Evolutionary conservation across 2,888 invertebrate species (phyloP).

Genomic region (Heliconius ismenius): DNA sequence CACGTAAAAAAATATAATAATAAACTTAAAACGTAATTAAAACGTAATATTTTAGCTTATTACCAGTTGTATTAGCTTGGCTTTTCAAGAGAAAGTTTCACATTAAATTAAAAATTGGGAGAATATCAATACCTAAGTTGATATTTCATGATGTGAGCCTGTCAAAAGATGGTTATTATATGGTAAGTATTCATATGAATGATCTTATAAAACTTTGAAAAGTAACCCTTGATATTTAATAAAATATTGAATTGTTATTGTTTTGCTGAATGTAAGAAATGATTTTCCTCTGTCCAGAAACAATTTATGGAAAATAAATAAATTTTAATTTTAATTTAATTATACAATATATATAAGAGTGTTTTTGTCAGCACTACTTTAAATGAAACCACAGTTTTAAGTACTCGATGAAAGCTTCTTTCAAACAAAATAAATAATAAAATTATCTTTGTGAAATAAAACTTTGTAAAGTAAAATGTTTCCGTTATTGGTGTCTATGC

Average conservation of each 20-base stretch:
- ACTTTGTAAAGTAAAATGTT: too few species aligned
- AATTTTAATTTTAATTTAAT: too few species aligned
- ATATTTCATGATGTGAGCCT: constrained; percentile 90
- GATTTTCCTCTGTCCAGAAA: too few species aligned
- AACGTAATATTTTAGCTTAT: constrained; percentile 82
- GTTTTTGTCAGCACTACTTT: too few species aligned
- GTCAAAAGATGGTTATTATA: constrained; percentile 88
- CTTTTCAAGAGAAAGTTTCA: constrained; percentile 89
- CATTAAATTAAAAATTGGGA: constrained; percentile 89
- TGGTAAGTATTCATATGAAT: constrained; percentile 78
- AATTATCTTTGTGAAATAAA: too few species aligned
- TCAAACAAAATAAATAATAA: too few species aligned
- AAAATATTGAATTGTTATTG: background rate
- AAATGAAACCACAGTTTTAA: too few species aligned
- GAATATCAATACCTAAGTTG: constrained; percentile 90
- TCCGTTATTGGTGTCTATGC: too few species aligned
- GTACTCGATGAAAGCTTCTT: too few species aligned
- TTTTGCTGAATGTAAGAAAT: too few species aligned
- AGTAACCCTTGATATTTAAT: background rate
- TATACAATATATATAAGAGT: too few species aligned
- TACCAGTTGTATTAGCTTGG: constrained; percentile 90
- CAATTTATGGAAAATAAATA: too few species aligned
- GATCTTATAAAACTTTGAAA: background rate
- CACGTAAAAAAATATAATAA: background rate
- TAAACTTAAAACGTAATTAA: background rate